Conservation (phyloP, 2,797 vertebrate species). For the Melanotaenia maccullochi region DNA sequence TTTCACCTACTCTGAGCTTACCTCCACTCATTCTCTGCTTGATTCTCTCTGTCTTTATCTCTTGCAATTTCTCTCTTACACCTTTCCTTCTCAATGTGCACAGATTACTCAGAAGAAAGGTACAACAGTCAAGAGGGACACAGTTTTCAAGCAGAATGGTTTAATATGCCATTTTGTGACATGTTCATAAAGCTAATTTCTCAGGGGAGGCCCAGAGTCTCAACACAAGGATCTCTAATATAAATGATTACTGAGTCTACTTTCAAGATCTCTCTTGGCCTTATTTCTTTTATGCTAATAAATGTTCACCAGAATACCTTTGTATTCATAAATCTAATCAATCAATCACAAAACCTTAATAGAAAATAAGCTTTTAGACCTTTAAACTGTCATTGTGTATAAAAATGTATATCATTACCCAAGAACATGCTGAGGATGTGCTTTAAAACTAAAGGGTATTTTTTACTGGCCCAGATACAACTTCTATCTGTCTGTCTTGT, state of each 20-base stretch:
- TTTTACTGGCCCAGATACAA: constrained; percentile 30
- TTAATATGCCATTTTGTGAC: constrained; percentile 65
- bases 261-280: constrained; percentile 43
- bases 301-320: background rate
- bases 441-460: constrained; percentile 25
- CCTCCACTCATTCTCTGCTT: constrained; percentile 25
- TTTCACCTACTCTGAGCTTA: constrained; percentile 43
- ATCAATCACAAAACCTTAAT: constrained; percentile 9
- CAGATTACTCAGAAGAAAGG: constrained; percentile 23
- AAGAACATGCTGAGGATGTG: constrained; percentile 24
- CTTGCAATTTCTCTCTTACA: constrained; percentile 18
- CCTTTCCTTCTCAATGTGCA: constrained; percentile 2
- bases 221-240: constrained; percentile 49
- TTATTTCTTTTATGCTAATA: constrained; percentile 44
- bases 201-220: constrained; percentile 38
- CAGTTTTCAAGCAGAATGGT: constrained; percentile 58
- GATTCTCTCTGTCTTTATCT: constrained; percentile 45
- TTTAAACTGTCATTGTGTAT: constrained; percentile 4
- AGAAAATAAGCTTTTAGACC: constrained; percentile 24
- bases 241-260: constrained; percentile 38
- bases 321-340: constrained; percentile 20
- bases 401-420: constrained; percentile 16
- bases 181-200: constrained; percentile 68
- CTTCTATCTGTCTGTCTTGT: constrained; percentile 19
- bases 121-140: constrained; percentile 43